phyloP scores from a whole-genome alignment of 2,113 vertebrate species.

The Hypanus sabinus region DNA sequence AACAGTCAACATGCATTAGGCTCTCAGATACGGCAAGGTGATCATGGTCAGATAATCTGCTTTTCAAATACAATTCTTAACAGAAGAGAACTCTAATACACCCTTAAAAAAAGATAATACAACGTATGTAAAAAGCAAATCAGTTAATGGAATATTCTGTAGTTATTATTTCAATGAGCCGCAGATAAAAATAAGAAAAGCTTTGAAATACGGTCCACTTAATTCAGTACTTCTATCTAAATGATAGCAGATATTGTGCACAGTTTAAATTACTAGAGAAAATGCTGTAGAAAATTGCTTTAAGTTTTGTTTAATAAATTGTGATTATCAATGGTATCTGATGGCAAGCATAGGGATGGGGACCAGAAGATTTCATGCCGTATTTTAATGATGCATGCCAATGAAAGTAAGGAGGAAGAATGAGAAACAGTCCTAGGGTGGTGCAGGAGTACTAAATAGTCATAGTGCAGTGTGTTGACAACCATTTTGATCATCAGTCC shows the following conservation, averaged over 20 bases:
- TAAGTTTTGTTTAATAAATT: background rate
- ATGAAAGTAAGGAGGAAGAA: background rate
- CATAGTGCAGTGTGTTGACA: too few relatives aligned
- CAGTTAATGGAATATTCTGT: background rate
- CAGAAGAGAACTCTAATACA: background rate
- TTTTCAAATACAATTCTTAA: background rate
- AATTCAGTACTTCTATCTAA: background rate
- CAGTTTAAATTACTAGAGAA: background rate
- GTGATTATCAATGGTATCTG: background rate
- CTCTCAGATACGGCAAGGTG: too few relatives aligned
- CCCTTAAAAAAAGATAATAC: background rate
- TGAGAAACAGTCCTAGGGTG: too few relatives aligned
- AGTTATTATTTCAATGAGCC: background rate
- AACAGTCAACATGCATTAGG: too few relatives aligned
- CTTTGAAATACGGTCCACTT: background rate
- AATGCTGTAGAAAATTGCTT: background rate
- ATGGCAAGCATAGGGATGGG: too few relatives aligned
- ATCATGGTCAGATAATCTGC: too few relatives aligned
- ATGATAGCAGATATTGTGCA: background rate
- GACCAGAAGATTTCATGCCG: too few relatives aligned
- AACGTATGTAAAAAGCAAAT: background rate
- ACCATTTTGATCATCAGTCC: too few relatives aligned
- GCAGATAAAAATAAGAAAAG: background rate
- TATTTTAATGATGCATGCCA: background rate
- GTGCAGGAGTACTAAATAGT: too few relatives aligned